Conservation (phyloP, 2,113 vertebrate species). For the Girardinichthys multiradiatus region DNA sequence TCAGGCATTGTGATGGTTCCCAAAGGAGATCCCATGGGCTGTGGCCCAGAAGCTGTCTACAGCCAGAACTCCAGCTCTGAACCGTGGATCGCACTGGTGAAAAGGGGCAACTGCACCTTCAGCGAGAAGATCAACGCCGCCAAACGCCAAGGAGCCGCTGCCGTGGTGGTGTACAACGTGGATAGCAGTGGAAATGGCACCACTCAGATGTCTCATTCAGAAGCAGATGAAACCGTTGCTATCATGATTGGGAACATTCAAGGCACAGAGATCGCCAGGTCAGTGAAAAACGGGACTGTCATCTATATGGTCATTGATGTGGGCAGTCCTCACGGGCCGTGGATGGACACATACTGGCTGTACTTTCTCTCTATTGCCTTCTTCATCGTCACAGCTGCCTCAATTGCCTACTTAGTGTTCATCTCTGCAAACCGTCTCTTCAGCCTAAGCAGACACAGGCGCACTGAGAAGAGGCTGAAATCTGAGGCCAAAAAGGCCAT, state of each 20-base stretch:
- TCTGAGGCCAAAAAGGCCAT: slow-evolving; percentile 89
- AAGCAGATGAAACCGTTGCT: slow-evolving; percentile 40
- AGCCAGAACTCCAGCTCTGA: neutral
- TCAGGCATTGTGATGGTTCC: slow-evolving; percentile 62
- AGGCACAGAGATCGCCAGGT: slow-evolving; percentile 56
- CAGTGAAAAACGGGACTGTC: slow-evolving; percentile 56
- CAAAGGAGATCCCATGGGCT: slow-evolving; percentile 65
- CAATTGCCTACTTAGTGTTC: slow-evolving; percentile 75
- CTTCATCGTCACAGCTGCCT: slow-evolving; percentile 73
- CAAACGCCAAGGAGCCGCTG: slow-evolving; percentile 75
- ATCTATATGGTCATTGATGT: slow-evolving; percentile 56
- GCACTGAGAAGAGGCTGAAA: slow-evolving; percentile 83
- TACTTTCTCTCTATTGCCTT: slow-evolving; percentile 79
- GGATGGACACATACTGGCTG: slow-evolving; percentile 76
- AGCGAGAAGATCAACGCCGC: slow-evolving; percentile 85
- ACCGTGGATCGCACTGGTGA: slow-evolving; percentile 88
- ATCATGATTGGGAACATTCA: slow-evolving; percentile 75
- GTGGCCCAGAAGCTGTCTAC: slow-evolving; percentile 53
- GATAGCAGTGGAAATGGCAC: slow-evolving; percentile 75
- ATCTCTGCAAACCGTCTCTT: slow-evolving; percentile 70
- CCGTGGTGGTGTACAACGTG: slow-evolving; percentile 87
- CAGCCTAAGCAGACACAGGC: slow-evolving; percentile 37
- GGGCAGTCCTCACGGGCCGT: slow-evolving; percentile 61
- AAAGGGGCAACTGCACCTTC: slow-evolving; percentile 89
- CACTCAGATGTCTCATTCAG: slow-evolving; percentile 74